These are phyloP conservation scores for Trichogramma pretiosum DNA, from an alignment of 1,140 invertebrate genomes.

Conservation along the genomic window DNA sequence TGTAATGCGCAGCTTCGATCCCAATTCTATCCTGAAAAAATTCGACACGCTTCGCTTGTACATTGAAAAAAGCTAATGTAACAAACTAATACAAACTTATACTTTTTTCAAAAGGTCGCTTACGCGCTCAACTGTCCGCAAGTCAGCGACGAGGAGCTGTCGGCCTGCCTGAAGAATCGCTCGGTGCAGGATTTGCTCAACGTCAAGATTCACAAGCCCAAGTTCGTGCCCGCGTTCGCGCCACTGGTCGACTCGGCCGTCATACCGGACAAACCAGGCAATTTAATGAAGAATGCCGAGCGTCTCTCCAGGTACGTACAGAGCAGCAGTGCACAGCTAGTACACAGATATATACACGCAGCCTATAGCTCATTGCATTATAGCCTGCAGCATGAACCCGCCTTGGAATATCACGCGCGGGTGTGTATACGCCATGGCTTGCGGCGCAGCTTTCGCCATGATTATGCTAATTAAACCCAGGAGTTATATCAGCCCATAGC, in stretches of 20 bases:
- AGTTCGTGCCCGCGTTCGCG: conserved; percentile 48
- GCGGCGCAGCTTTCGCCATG: too few species aligned
- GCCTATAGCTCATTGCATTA: neutral
- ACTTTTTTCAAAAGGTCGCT: conserved; percentile 51
- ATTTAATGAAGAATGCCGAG: conserved; percentile 66
- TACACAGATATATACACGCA: neutral
- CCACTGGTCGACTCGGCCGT: conserved; percentile 76
- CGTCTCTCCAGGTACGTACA: conserved; percentile 57
- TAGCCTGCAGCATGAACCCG: too few species aligned
- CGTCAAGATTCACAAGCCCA: conserved; percentile 39
- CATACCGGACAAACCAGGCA: conserved; percentile 66
- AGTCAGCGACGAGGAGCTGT: conserved; percentile 46
- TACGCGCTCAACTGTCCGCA: conserved; percentile 69
- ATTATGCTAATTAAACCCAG: too few species aligned
- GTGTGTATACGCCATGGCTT: too few species aligned
- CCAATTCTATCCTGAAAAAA: neutral
- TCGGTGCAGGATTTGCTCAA: conserved; percentile 31
- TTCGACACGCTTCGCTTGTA: neutral
- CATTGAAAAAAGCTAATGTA: neutral
- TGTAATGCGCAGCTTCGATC: too few species aligned
- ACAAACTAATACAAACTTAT: too few species aligned
- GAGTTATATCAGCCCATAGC: too few species aligned
- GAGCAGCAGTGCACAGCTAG: neutral
- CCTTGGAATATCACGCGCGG: too few species aligned
- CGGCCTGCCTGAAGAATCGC: conserved; percentile 55